Evolutionary conservation across 2,888 invertebrate species (phyloP), one percentile per base, ranked within the genome.

Genomic region (Drosophila recens): DNA sequence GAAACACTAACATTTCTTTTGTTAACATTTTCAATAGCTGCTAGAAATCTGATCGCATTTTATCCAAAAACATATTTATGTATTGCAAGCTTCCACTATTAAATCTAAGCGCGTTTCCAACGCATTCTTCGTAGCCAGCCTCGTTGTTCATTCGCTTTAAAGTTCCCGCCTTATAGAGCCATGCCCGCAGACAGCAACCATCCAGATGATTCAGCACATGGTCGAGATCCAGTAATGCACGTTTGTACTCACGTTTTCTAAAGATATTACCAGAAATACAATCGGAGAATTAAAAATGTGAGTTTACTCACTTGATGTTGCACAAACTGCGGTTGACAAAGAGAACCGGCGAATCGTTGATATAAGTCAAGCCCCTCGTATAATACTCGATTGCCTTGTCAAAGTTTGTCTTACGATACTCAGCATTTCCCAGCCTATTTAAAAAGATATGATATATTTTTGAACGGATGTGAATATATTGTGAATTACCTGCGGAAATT

Each of bases 121-220:
- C 43, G 34, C 67, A 63, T 6, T 52, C 33, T 6, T 71, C 48
- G 1, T 46, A 84, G 11, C 67, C 87, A 3, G 17, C 11, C 0
- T 82, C 82, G 13, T 85, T 49, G 10, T 72, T 61, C 40, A 86
- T 13, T 10, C 87, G 78, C 8, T 80, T 72, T 0, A 77, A 13
- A 1, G 70, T 62, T 4, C 53, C 81, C 1, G 75, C 82, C n/a
- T 65, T 82, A 17, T 75, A 87, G 4, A 87, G 84, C 87, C 78
- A 84, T 20, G 71, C 87, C 1, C 43, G 57, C n/a, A 87, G 6
- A 5, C 72, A 70, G 0, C 13, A 1, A 2, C 33, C 8, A 43
- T 82, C 71, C n/a, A 85, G 38, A 0, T 59, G 34, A 2, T 51
- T 42, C 5, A 72, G 4, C 10, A 86, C 68, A 52, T 67, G n/a